phyloP scores from a whole-genome alignment of 2,888 invertebrate genomes.

The Eupithecia subfuscata region DNA sequence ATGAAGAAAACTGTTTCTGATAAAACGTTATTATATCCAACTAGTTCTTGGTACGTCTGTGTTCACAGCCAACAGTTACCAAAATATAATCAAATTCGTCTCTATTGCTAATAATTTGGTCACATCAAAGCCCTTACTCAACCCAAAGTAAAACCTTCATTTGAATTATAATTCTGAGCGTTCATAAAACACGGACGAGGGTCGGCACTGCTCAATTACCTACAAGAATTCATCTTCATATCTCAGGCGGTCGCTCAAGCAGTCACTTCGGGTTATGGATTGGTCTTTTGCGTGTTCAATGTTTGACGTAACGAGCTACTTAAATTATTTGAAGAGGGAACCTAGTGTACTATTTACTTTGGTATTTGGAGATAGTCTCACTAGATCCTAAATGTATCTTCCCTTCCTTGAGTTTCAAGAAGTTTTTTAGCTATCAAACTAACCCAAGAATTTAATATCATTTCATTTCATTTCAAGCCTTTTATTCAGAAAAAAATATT shows the following conservation, averaged over 20 bases:
- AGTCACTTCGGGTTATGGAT: conserved; percentile 74
- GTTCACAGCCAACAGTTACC: background rate
- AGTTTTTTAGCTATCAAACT: background rate
- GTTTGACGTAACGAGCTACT: conserved; percentile 63
- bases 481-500: no score
- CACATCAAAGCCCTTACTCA: conserved; percentile 14
- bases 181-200: conserved; percentile 32
- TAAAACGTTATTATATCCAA: background rate
- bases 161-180: conserved; percentile 29
- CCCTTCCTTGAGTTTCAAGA: background rate
- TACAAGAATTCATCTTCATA: conserved; percentile 69
- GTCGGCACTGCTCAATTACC: conserved; percentile 61
- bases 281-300: conserved; percentile 70
- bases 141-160: conserved; percentile 21
- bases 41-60: background rate
- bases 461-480: no score
- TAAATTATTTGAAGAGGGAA: conserved; percentile 47
- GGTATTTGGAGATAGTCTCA: background rate
- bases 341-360: background rate
- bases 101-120: background rate
- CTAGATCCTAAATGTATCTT: background rate
- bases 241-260: conserved; percentile 57
- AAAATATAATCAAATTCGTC: background rate
- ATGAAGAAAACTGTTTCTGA: background rate
- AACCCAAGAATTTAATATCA: no score